Conservation (phyloP, 1,140 invertebrate genomes). For the Diabrotica undecimpunctata region DNA sequence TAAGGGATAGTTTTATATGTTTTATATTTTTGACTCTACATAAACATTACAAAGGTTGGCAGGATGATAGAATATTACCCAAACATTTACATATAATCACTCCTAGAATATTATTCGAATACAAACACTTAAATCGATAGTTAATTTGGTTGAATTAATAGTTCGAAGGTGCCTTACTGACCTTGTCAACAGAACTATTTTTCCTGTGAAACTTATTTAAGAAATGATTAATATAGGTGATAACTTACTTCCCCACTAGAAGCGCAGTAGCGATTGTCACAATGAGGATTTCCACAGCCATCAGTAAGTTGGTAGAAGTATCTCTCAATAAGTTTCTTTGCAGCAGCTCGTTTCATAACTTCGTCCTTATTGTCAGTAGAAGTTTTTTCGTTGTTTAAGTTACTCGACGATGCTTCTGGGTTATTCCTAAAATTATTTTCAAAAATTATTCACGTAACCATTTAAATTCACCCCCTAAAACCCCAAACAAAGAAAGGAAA, state of each 20-base stretch:
- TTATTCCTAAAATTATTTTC: constrained; percentile 34
- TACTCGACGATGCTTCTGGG: constrained; percentile 46
- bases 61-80: no score
- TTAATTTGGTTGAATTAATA: no score
- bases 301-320: constrained; percentile 90
- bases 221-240: not conserved
- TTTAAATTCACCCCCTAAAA: constrained; percentile 8
- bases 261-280: constrained; percentile 82
- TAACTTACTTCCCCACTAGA: constrained; percentile 74
- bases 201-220: no score
- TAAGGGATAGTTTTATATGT: no score
- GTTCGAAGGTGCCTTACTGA: no score
- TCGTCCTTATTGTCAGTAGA: constrained; percentile 45
- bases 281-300: constrained; percentile 82
- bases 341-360: constrained; percentile 84
- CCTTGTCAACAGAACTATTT: no score
- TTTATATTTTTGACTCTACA: no score
- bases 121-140: no score
- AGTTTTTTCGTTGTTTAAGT: constrained; percentile 24
- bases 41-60: no score
- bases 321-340: constrained; percentile 82
- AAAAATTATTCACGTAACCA: constrained; percentile 16
- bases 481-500: constrained; percentile 22
- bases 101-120: no score
- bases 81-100: no score